phyloP scores from a whole-genome alignment of 2,797 vertebrate genomes.

The Knipowitschia caucasica region DNA sequence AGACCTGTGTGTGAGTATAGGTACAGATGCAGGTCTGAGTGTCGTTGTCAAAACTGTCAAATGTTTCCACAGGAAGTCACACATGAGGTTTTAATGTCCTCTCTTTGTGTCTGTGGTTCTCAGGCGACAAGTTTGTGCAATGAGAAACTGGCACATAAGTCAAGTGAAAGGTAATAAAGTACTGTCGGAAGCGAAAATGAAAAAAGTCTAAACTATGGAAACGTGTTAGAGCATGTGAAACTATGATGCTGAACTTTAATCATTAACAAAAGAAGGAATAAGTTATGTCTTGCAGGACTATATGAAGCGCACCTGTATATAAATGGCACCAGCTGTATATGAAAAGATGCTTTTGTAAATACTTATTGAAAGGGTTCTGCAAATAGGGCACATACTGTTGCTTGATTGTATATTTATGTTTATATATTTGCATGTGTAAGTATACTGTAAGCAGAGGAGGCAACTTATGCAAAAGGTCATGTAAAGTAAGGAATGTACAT shows the following conservation, averaged over 20 bases:
- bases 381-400: too few relatives aligned
- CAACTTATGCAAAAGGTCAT: too few relatives aligned
- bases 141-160: constrained; percentile 4
- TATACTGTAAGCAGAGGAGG: too few relatives aligned
- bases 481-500: too few relatives aligned
- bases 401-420: too few relatives aligned
- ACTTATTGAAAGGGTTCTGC: too few relatives aligned
- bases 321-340: too few relatives aligned
- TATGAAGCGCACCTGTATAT: too few relatives aligned
- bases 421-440: too few relatives aligned
- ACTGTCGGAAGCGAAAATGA: not conserved
- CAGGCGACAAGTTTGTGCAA: not conserved
- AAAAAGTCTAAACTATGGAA: not conserved
- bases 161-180: constrained; percentile 13
- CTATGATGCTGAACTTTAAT: not conserved
- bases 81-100: constrained; percentile 28
- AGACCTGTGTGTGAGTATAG: not conserved
- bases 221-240: not conserved
- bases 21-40: not conserved
- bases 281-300: not conserved
- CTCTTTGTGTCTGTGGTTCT: constrained; percentile 21
- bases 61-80: constrained; percentile 55
- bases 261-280: not conserved
- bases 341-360: too few relatives aligned
- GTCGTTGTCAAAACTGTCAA: constrained; percentile 1